Evolutionary conservation across 2,888 invertebrate genomes (phyloP), one percentile per base, ranked within the genome.

Genomic region (Yponomeuta sedellus): DNA sequence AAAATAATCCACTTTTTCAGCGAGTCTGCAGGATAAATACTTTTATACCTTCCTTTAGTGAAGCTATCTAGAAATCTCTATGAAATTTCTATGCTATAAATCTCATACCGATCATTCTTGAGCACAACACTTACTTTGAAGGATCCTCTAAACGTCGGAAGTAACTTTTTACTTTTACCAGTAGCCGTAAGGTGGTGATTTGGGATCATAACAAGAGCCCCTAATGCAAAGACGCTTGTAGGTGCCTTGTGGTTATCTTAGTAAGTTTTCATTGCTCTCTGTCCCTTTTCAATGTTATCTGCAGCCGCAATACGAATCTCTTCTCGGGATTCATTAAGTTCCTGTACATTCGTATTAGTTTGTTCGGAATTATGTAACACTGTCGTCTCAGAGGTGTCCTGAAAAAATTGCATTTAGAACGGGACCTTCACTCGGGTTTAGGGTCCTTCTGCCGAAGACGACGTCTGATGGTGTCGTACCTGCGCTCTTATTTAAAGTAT

Each of bases 401-500:
- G 56, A 22, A n/a, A n/a, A n/a, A n/a, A 64, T 20, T 40, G 58
- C 20, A 66, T 67, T 10, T 61, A 66, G 63, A 61, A 56, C 8
- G 39, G n/a, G 0, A 1, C 22, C 34, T 40, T 64, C 63, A 3
- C n/a, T 19, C 66, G 67, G 11, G 66, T 66, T 10, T 66, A 67
- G 56, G 65, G 69, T 66, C 25, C 68, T 61, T 19, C 57, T 19
- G 6, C 70, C 69, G 44, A 69, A 71, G 22, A 71, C 65, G 12
- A 68, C 64, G 61, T 70, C 69, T 16, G 68, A 58, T 20, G 70
- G 69, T 0, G 70, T 64, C 39, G 64, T 70, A 1, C 67, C 69
- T n/a, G 64, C 70, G 1, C 67, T 67, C 39, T 67, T 68, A 58
- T 71, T 69, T 2, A 68, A 4, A 0, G 69, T 71, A 56, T 70